Base-by-base conservation (phyloP, 1,140 invertebrate species). In the Charaxes varanes region DNA sequence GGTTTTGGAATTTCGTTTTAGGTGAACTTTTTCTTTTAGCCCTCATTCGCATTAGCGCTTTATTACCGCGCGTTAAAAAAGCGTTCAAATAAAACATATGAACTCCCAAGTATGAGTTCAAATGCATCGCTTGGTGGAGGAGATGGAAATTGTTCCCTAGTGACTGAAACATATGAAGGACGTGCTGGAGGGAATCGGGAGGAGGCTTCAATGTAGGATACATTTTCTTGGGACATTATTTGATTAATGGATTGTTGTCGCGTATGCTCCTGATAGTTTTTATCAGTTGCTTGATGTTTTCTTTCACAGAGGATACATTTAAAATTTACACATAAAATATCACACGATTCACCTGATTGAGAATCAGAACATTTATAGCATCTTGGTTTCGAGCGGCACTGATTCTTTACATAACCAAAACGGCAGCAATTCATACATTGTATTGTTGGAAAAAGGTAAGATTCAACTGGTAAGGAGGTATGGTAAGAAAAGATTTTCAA, bases 361-460 rank as follows among this genome's bases (percentile, higher is more conserved):
- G 32, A 23, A 11, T 55, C 18, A 5, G 33, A 31, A 46, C 43
- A 51, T 14, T 30, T 46, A 8, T 18, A 53, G 12, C 43, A 47
- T 10, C 32, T 24, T 3, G 40, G 32, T 2, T 27, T 32, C 8
- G 35, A 51, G 8, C 47, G 27, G 13, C 44, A 48, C 15, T 43
- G 30, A 2, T 15, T 6, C 30, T 38, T 33, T 4, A 37, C 15
- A 17, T 56, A 43, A 4, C 40, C 45, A 42, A 42, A 58, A 1
- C 46, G 23, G 22, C 46, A 47, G 16, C 46, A 58, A 11, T 41
- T 36, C 7, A 33, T 27, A n/a, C 55, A 53, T 21, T 47, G 37
- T 0, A 58, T 44, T 0, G 38, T 53, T 0, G 49, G 54, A 10
- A 40, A 34, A 6, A 14, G 35, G 32, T 51, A 50, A n/a, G 22